A percentile compares a stretch with the other conserved stretches of the same genome.
Evolutionary conservation across 2,113 vertebrate species (phyloP).

Genomic region (Ochotona curzoniae): DNA sequence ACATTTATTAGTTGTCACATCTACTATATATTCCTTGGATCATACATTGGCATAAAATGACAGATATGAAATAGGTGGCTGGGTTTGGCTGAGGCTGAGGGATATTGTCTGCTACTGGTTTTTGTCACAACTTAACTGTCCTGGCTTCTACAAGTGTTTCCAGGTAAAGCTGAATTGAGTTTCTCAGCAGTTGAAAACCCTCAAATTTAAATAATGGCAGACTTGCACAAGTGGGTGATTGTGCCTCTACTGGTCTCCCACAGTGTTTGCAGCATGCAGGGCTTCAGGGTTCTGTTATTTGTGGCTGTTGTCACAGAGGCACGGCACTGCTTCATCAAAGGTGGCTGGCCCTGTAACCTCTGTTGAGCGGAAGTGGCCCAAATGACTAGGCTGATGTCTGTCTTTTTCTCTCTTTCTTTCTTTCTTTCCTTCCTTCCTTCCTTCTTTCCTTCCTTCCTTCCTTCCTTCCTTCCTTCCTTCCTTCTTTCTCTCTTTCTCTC

Average conservation of each 20-base stretch:
- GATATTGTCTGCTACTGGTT: neutral
- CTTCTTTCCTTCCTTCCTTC: neutral
- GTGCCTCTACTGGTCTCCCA: neutral
- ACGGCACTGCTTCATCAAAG: neutral
- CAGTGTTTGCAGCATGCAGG: neutral
- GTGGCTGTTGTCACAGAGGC: neutral
- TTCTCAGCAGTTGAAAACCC: neutral
- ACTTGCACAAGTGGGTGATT: neutral
- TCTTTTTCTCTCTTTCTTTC: no score
- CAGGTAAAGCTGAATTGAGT: neutral
- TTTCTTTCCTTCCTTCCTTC: no score
- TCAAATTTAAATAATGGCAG: constrained; percentile 29
- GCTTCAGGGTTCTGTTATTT: neutral
- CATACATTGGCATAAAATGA: neutral
- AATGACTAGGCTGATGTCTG: constrained; percentile 27
- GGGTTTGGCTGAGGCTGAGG: no score
- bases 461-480: neutral
- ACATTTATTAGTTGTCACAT: neutral
- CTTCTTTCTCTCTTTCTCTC: constrained; percentile 8
- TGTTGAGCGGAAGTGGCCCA: neutral
- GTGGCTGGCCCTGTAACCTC: neutral
- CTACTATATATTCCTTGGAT: neutral
- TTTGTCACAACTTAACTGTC: neutral
- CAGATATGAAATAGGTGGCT: neutral
- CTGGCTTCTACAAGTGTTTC: neutral